phyloP scores from a whole-genome alignment of 92 coral and sea anemone genomes.

The Epizoanthus illoricatus region DNA sequence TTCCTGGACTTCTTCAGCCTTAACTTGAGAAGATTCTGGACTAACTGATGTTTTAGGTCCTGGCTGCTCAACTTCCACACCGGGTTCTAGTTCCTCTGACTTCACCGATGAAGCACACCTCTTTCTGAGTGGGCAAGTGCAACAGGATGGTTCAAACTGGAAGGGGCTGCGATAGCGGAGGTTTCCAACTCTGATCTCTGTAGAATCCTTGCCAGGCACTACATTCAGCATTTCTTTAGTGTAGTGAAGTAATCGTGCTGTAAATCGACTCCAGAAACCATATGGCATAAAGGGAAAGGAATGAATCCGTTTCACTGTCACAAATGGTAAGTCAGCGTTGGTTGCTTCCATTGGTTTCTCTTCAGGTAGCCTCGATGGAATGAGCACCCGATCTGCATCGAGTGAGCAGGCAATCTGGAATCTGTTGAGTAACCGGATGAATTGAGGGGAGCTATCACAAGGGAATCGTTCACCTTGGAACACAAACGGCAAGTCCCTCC shows the following conservation, averaged over 20 bases:
- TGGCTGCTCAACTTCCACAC: background rate
- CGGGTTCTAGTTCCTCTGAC: background rate
- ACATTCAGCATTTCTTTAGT: slow-evolving; percentile 81
- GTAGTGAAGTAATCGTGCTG: slow-evolving; percentile 85
- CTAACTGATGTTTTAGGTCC: background rate
- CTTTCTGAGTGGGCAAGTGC: slow-evolving; percentile 64
- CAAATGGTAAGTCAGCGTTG: slow-evolving; percentile 60
- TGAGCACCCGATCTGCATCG: slow-evolving; percentile 85
- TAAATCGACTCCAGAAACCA: slow-evolving; percentile 95
- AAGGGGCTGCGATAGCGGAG: slow-evolving; percentile 51
- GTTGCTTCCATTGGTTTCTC: slow-evolving; percentile 71
- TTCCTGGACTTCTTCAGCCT: background rate
- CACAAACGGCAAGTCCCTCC: slow-evolving; percentile 49
- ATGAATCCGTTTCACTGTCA: slow-evolving; percentile 84
- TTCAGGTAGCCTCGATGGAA: slow-evolving; percentile 92
- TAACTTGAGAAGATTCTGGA: background rate
- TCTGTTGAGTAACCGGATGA: slow-evolving; percentile 85
- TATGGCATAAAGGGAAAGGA: slow-evolving; percentile 80
- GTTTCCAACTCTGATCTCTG: slow-evolving; percentile 31
- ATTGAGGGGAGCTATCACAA: slow-evolving; percentile 71
- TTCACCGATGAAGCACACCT: background rate
- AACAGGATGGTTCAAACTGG: slow-evolving; percentile 71
- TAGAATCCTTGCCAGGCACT: slow-evolving; percentile 47
- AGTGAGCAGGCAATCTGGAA: slow-evolving; percentile 94
- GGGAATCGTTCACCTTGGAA: slow-evolving; percentile 80